Evolutionary conservation across 2,797 vertebrate species (phyloP).

Genomic region (Pipistrellus pygmaeus): DNA sequence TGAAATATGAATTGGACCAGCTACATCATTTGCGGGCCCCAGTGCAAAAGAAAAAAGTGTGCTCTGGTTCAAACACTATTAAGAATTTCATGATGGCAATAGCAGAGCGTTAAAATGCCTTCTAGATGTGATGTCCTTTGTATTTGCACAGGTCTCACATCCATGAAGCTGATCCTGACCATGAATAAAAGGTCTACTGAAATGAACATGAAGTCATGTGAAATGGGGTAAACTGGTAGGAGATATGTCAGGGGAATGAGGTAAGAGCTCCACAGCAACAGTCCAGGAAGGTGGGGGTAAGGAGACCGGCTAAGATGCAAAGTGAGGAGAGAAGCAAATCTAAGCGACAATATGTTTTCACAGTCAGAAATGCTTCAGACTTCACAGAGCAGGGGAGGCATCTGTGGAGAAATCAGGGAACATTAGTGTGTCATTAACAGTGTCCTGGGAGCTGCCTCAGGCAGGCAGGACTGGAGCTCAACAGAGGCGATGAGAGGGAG

Average conservation of each 20-base stretch:
- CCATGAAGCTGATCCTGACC: not conserved
- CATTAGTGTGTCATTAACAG: not conserved
- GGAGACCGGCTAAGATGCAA: not conserved
- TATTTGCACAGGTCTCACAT: not conserved
- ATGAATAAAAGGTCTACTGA: not conserved
- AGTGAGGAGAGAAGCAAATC: not conserved
- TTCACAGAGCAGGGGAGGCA: not conserved
- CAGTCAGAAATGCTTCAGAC: not conserved
- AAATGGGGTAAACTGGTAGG: not conserved
- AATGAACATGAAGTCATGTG: not conserved
- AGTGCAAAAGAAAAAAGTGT: not conserved
- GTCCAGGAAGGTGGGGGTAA: not conserved
- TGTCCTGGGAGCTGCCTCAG: not conserved
- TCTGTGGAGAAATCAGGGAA: not conserved
- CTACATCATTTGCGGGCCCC: not conserved
- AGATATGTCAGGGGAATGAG: not conserved
- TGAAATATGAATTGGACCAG: not conserved
- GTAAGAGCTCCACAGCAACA: not conserved
- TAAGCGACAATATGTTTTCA: not conserved
- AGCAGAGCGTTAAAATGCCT: not conserved
- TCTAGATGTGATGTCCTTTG: not conserved
- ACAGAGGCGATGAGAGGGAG: not conserved
- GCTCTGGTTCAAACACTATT: not conserved
- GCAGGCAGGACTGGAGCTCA: not conserved
- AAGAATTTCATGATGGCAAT: not conserved